Evolutionary conservation across 2,797 vertebrate genomes (phyloP), one percentile per base, ranked within the genome.

Genomic region (Vultur gryphus): DNA sequence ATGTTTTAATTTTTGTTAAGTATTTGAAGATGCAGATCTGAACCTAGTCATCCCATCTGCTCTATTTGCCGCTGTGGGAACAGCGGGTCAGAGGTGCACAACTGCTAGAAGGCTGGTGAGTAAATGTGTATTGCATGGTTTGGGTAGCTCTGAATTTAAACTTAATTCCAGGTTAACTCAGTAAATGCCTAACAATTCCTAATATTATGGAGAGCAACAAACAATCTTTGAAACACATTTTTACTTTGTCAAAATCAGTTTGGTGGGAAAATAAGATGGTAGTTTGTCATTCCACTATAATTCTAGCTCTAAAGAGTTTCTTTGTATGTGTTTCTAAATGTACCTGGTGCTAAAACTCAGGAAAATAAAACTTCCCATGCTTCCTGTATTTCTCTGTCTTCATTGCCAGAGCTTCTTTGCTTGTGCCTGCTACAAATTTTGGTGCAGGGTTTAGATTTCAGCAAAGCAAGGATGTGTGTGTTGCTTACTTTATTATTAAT

Each of bases 11-110:
- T 85, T 58, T 87, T 67, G 15, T 67, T 18, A 91, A 99, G 99
- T 98, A 57, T 99, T 99, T 89, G 99, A 99, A 81, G 99, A 99
- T 14, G 99, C 99, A 13, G 99, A 99, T 96, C 98, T 99, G 87
- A 98, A 97, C 79, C 98, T 99, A 5, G 99, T 99, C 11, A 98
- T 99, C 55, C 99, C 99, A 1, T 99, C 99, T 23, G 98, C 99
- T 52, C 98, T 99, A 0, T 99, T 99, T 79, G 99, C 99, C 1
- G 98, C 99, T 4, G 99, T 99, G 89, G 99, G 99, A 87, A 99
- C 99, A 11, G 99, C 99, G 0, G 99, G 99, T 51, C 99, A 99
- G 94, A 99, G 99, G 77, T 99, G 99, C 94, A 99, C 99, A 77
- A 99, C 99, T 19, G 99, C 98, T 8, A 98, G 99, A 90, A 98